Evolutionary conservation across 1,140 invertebrate genomes (phyloP), one percentile per base, ranked within the genome.

Genomic region (Drosophila pandora): DNA sequence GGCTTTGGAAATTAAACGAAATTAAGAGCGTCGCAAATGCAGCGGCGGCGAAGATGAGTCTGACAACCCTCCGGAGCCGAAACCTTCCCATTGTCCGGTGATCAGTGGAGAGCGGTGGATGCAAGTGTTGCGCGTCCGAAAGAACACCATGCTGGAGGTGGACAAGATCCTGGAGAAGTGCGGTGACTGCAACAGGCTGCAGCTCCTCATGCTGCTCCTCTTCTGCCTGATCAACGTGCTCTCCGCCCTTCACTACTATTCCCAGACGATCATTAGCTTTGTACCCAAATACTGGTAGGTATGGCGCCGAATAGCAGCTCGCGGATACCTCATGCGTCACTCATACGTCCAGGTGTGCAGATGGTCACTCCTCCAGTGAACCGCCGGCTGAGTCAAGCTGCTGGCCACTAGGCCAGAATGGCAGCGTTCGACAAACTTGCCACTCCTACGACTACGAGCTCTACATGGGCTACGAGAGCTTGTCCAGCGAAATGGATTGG

Each of bases 101-200:
- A 43, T 21, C n/a, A 2, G 41, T 43, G 30, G 30, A 17, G 48
- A 45, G 30, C 6, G 52, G 37, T 53, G 59, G 41, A 65, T 48
- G 49, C 47, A 55, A 59, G 43, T 71, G 43, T 45, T 62, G 41
- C 34, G 43, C 9, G 39, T 49, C 32, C 13, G 9, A 2, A 57
- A n/a, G 6, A 41, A 3, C 54, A 68, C 22, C 10, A 87, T 87
- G 82, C 37, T 81, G 61, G 85, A 90, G 39, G 80, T 85, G 53
- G 85, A 85, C 48, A 89, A 75, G 30, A 93, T 95, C 70, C 79
- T 95, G 28, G 84, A 91, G 12, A 92, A 94, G 50, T 93, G 94
- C 48, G 95, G 95, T 5, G 93, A 94, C 76, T 95, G 94, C 71
- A 93, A 93, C 28, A 78, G 85, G 2, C 94, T 94, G 81, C 95